Percentiles rank a stretch among this genome's conserved stretches.
These are phyloP conservation scores for Argya squamiceps DNA, from an alignment of 2,797 vertebrate genomes.

Conservation along the genomic window DNA sequence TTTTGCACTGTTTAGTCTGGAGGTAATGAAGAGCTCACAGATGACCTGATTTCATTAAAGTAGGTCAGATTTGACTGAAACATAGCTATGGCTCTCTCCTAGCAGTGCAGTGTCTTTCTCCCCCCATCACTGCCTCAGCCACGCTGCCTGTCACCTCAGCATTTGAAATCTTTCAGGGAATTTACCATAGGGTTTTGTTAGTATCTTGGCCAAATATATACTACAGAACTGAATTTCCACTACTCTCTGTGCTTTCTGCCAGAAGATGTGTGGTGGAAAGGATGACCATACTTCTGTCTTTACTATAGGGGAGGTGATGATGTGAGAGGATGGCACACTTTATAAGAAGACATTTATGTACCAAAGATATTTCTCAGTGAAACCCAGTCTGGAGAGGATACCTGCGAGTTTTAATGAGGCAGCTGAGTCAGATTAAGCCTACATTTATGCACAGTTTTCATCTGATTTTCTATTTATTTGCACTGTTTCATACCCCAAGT, in stretches of 20 bases:
- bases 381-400: neutral
- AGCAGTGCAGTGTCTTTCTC: constrained; percentile 51
- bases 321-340: neutral
- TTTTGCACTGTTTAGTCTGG: constrained; percentile 87
- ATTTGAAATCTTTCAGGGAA: constrained; percentile 61
- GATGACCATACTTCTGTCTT: neutral
- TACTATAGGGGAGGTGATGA: neutral
- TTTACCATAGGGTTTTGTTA: constrained; percentile 52
- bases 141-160: neutral
- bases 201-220: constrained; percentile 24
- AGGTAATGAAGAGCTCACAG: constrained; percentile 93
- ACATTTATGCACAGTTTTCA: neutral
- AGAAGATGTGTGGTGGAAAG: neutral
- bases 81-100: constrained; percentile 62
- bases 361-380: neutral
- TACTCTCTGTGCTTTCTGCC: constrained; percentile 13
- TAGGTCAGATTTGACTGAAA: constrained; percentile 81
- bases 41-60: constrained; percentile 90
- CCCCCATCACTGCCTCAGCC: neutral
- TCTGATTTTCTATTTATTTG: neutral
- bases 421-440: neutral
- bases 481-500: neutral
- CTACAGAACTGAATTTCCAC: constrained; percentile 1
- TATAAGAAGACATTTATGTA: neutral
- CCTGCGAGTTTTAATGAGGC: neutral